Percentiles rank a stretch among this genome's conserved stretches.
These are phyloP conservation scores for Pristionchus entomophagus DNA, from an alignment of 2,888 invertebrate genomes.

Conservation along the genomic window DNA sequence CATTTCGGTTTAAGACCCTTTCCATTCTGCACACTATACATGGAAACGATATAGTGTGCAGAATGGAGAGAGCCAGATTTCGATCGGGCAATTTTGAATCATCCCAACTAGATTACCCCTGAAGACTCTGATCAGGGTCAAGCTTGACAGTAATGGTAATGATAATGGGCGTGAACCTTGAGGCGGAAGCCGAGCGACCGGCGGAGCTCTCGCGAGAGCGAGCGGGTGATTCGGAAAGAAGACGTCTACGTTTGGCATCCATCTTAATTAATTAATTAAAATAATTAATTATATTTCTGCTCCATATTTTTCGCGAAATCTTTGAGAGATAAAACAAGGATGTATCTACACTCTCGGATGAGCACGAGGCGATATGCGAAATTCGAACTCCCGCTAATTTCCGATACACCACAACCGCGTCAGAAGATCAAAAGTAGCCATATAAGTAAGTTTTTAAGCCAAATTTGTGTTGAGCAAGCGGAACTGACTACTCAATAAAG, in stretches of 20 bases:
- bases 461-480: no score
- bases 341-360: neutral
- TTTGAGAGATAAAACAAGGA: neutral
- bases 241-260: constrained; percentile 14
- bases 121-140: no score
- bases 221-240: constrained; percentile 3
- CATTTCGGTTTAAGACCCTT: no score
- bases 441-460: neutral
- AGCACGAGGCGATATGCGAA: neutral
- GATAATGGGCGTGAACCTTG: neutral
- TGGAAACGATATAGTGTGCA: no score
- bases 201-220: constrained; percentile 24
- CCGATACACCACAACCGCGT: neutral
- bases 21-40: no score
- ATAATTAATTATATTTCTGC: neutral
- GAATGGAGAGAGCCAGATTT: no score
- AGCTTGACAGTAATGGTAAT: no score
- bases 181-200: neutral
- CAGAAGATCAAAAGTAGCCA: neutral
- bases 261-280: constrained; percentile 12
- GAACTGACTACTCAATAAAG: no score
- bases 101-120: no score
- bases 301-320: neutral
- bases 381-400: constrained; percentile 27
- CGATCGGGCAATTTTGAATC: no score